Percentiles rank a stretch among this genome's conserved stretches.
phyloP scores from a whole-genome alignment of 92 coral and sea anemone species.

The Siderastrea siderea region DNA sequence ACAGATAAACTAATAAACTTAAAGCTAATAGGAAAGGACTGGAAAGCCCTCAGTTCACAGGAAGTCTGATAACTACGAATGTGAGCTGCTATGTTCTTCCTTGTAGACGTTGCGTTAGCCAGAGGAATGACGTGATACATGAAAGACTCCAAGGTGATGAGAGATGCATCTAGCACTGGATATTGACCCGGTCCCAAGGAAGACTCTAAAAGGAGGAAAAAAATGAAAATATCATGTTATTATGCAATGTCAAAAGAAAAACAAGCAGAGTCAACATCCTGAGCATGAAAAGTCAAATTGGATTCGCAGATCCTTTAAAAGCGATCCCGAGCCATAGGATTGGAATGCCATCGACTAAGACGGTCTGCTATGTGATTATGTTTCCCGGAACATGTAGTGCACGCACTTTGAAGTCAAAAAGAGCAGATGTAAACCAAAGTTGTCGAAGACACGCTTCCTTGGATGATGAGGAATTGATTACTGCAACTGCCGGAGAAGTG shows the following conservation, averaged over 20 bases:
- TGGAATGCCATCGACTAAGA: conserved; percentile 47
- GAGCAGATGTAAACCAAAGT: conserved; percentile 51
- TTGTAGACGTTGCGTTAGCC: conserved; percentile 42
- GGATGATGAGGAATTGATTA: neutral
- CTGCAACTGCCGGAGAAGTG: no score
- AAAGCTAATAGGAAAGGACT: conserved; percentile 19
- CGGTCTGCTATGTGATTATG: conserved; percentile 54
- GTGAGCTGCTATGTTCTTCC: conserved; percentile 20
- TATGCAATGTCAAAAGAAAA: conserved; percentile 13
- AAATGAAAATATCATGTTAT: neutral
- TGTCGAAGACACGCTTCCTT: conserved; percentile 45
- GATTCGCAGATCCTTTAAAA: neutral
- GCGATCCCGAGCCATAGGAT: neutral
- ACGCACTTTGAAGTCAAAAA: conserved; percentile 36
- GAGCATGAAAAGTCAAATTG: neutral
- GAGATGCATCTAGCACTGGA: neutral
- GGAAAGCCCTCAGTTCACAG: conserved; percentile 38
- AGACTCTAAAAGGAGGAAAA: neutral
- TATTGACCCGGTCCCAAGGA: neutral
- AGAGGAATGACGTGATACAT: neutral
- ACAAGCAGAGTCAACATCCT: conserved; percentile 32
- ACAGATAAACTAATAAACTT: conserved; percentile 11
- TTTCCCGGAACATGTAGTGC: conserved; percentile 33
- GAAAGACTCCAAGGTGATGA: conserved; percentile 7
- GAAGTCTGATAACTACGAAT: conserved; percentile 16